These are phyloP conservation scores for Melanostigma gelatinosum DNA, from an alignment of 2,113 vertebrate genomes.

Conservation along the genomic window DNA sequence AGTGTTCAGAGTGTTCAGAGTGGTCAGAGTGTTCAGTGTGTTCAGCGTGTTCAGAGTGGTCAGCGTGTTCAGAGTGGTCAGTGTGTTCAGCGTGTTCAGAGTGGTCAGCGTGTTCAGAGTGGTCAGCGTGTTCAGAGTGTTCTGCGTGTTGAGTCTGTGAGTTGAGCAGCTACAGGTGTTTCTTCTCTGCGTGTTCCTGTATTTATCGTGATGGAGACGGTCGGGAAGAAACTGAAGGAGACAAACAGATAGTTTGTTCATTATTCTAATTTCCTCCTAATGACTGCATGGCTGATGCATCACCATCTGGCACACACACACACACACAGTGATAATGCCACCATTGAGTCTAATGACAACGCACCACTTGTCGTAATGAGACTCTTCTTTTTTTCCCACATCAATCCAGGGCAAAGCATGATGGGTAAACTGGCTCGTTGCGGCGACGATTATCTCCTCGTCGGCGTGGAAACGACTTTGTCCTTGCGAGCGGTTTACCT, in stretches of 20 bases:
- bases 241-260: constrained; percentile 63
- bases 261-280: constrained; percentile 68
- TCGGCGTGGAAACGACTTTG: constrained; percentile 46
- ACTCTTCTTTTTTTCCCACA: constrained; percentile 52
- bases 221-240: constrained; percentile 33
- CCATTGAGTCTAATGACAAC: constrained; percentile 65
- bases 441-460: constrained; percentile 38
- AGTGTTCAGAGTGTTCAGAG: too few species aligned
- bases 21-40: too few species aligned
- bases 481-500: constrained; percentile 21
- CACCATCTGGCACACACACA: constrained; percentile 66
- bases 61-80: too few species aligned
- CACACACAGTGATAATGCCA: constrained; percentile 54
- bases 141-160: neutral
- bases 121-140: too few species aligned
- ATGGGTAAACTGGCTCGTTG: constrained; percentile 52
- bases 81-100: too few species aligned
- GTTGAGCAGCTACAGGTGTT: constrained; percentile 34
- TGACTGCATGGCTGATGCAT: constrained; percentile 55
- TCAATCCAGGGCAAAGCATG: constrained; percentile 50
- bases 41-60: too few species aligned
- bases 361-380: constrained; percentile 62
- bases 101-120: too few species aligned
- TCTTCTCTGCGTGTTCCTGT: neutral
- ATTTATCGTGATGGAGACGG: constrained; percentile 8